phyloP scores from a whole-genome alignment of 1,140 invertebrate genomes.

The Pseudomyrmex cubaensis region DNA sequence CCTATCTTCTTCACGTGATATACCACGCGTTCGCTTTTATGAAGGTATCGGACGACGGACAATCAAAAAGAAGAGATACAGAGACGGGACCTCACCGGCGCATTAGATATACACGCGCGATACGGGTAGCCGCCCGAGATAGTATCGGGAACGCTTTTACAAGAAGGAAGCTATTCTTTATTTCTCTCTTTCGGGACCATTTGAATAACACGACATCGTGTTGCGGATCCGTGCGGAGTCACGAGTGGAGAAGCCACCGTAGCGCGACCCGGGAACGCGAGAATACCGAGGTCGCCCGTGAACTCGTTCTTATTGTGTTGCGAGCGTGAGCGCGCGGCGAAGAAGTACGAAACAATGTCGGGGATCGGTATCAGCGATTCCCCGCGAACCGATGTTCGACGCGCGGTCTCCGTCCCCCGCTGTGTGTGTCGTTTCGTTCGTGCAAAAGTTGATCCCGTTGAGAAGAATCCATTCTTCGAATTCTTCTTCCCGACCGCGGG shows the following conservation, averaged over 20 bases:
- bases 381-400: slow-evolving; percentile 35
- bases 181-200: slow-evolving; percentile 58
- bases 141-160: slow-evolving; percentile 64
- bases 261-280: slow-evolving; percentile 47
- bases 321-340: slow-evolving; percentile 27
- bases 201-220: slow-evolving; percentile 74
- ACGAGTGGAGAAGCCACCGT: slow-evolving; percentile 55
- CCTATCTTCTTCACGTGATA: neutral
- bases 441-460: neutral
- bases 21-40: slow-evolving; percentile 10
- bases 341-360: slow-evolving; percentile 10
- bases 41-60: slow-evolving; percentile 44
- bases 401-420: slow-evolving; percentile 2
- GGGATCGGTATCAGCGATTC: slow-evolving; percentile 32
- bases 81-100: slow-evolving; percentile 29
- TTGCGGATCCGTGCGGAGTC: slow-evolving; percentile 59
- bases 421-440: neutral
- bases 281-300: slow-evolving; percentile 62
- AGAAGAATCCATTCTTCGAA: neutral
- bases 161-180: slow-evolving; percentile 49
- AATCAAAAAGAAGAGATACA: slow-evolving; percentile 7
- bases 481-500: neutral
- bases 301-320: slow-evolving; percentile 68
- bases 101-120: slow-evolving; percentile 72
- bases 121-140: slow-evolving; percentile 62